Conservation (phyloP, 2,113 vertebrate species). For the Uropsilus gracilis region DNA sequence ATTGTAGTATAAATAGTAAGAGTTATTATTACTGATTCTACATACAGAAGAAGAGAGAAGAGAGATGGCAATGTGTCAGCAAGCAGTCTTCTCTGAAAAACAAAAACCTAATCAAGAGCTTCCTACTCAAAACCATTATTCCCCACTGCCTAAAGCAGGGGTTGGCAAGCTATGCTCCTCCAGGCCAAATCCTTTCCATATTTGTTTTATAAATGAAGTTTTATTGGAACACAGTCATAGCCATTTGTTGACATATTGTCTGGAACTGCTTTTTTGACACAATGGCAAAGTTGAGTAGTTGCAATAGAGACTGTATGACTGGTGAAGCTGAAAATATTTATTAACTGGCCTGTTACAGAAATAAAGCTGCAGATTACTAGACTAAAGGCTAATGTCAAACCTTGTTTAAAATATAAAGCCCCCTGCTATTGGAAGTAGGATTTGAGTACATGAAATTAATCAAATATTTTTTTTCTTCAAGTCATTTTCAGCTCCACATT, state of each 20-base stretch:
- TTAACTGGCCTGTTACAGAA: background rate
- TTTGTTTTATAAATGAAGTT: background rate
- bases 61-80: background rate
- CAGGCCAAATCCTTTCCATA: background rate
- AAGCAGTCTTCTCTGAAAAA: background rate
- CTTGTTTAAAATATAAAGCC: background rate
- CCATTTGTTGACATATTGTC: background rate
- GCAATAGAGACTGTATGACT: background rate
- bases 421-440: background rate
- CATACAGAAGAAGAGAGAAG: background rate
- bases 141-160: background rate
- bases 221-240: background rate
- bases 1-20: slow-evolving; percentile 1
- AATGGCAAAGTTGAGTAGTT: background rate
- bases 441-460: background rate
- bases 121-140: background rate
- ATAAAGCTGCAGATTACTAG: background rate
- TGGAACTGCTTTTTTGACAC: background rate
- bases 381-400: background rate
- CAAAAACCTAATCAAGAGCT: background rate
- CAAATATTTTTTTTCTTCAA: background rate
- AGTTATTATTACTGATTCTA: background rate
- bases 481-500: background rate
- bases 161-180: background rate
- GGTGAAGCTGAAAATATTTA: slow-evolving; percentile 8